These are phyloP conservation scores for Myrmecophaga tridactyla DNA, from an alignment of 2,113 vertebrate species.

Conservation along the genomic window DNA sequence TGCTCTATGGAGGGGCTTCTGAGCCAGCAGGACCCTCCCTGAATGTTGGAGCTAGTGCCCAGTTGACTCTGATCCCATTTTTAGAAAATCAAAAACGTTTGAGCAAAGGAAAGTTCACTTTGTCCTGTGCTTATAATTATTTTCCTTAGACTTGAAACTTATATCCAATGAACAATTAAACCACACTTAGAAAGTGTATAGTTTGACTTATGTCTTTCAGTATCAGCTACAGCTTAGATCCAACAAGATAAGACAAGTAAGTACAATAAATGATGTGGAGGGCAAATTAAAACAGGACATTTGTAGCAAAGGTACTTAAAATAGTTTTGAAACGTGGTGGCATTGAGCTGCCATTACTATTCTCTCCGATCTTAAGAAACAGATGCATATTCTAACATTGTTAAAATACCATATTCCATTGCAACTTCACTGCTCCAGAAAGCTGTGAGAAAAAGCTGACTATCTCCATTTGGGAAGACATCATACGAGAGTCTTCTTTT, in stretches of 20 bases:
- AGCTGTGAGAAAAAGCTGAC: neutral
- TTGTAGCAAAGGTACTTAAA: neutral
- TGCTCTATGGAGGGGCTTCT: neutral
- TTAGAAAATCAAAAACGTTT: neutral
- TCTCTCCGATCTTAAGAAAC: neutral
- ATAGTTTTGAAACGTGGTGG: neutral
- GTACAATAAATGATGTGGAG: neutral
- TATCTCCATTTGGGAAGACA: neutral
- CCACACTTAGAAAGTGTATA: neutral
- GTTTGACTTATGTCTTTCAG: neutral
- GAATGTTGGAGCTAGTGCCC: too few species aligned
- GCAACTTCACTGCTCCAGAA: neutral
- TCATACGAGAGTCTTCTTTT: neutral
- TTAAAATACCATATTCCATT: neutral
- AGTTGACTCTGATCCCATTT: neutral
- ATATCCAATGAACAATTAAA: constrained; percentile 25
- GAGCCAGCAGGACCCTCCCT: neutral
- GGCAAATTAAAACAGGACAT: neutral
- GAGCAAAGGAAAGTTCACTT: neutral
- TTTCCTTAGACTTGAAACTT: neutral
- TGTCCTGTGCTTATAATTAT: neutral
- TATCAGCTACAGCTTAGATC: neutral
- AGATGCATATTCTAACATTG: neutral
- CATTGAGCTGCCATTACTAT: neutral
- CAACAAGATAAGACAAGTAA: neutral